Evolutionary conservation across 1,140 invertebrate genomes (phyloP).

Genomic region (Cydia pomonella): DNA sequence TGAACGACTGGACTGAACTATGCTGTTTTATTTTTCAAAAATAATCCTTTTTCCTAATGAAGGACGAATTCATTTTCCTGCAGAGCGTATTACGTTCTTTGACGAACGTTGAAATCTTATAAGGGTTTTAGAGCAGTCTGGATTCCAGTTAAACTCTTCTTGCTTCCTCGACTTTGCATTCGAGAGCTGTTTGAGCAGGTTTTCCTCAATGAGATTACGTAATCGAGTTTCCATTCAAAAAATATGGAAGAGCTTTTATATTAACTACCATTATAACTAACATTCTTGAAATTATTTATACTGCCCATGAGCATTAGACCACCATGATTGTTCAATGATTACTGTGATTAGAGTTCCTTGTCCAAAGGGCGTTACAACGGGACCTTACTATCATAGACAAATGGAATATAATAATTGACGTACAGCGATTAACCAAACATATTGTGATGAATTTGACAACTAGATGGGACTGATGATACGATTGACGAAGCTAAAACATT

Average conservation of each 20-base stretch:
- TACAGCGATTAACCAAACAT: too few species aligned
- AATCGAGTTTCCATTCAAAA: neutral
- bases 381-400: neutral
- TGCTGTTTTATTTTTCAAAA: conserved; percentile 18
- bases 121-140: conserved; percentile 28
- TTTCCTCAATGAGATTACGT: conserved; percentile 24
- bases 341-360: conserved; percentile 8
- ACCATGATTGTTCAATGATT: neutral
- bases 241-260: conserved; percentile 7
- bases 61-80: conserved; percentile 17
- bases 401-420: neutral
- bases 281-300: neutral
- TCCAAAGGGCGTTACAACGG: neutral
- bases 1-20: neutral
- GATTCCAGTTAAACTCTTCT: conserved; percentile 6
- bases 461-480: too few species aligned
- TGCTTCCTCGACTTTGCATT: conserved; percentile 12
- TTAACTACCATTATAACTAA: neutral
- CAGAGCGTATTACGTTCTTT: conserved; percentile 14
- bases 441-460: too few species aligned
- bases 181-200: neutral
- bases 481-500: too few species aligned
- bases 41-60: conserved; percentile 1
- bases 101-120: conserved; percentile 23
- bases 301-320: neutral